Conservation (phyloP, 1,140 invertebrate genomes). For the Lamellibrachia luymesi region DNA sequence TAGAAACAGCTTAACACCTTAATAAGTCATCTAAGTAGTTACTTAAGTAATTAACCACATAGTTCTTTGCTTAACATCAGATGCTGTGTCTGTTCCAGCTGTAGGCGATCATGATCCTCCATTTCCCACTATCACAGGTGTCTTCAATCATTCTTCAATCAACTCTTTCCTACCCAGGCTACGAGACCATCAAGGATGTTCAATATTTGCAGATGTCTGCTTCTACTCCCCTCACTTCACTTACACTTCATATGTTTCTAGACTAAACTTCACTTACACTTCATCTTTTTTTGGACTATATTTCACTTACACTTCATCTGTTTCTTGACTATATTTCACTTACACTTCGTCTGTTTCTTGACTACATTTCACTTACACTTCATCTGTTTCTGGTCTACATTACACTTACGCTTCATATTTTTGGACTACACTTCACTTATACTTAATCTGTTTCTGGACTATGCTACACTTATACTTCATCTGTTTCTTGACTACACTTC, state of each 20-base stretch:
- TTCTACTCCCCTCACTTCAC: conserved; percentile 35
- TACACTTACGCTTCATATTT: conserved; percentile 60
- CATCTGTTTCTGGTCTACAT: conserved; percentile 78
- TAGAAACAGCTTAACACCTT: no score
- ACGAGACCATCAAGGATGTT: no score
- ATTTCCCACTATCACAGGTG: no score
- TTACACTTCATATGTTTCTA: conserved; percentile 92
- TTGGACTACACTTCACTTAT: conserved; percentile 60
- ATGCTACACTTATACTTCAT: conserved; percentile 72
- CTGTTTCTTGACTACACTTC: conserved; percentile 85
- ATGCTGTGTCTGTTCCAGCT: no score
- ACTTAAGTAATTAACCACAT: no score
- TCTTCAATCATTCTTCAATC: no score
- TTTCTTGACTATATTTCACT: conserved; percentile 80
- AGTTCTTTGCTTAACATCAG: no score
- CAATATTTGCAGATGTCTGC: no score
- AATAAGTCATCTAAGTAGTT: no score
- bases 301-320: conserved; percentile 77
- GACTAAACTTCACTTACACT: conserved; percentile 28
- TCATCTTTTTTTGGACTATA: background rate
- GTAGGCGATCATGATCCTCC: no score
- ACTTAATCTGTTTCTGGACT: background rate
- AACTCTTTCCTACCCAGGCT: no score
- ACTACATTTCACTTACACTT: conserved; percentile 68
- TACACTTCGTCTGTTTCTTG: no score